Evolutionary conservation across 2,113 vertebrate genomes (phyloP).

Genomic region (Neogobius melanostomus): DNA sequence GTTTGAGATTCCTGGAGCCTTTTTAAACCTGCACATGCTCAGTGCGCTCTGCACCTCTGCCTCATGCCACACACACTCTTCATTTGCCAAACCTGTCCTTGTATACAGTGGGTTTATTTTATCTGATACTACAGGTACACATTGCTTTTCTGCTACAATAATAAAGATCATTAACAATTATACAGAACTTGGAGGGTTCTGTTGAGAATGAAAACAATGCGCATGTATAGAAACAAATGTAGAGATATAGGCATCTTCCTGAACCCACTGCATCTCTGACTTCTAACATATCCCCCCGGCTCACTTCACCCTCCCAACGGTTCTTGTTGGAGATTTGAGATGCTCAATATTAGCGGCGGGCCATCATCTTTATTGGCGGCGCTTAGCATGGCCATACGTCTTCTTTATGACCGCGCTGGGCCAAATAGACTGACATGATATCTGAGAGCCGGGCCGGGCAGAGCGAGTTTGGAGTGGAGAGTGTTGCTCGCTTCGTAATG

Average conservation of each 20-base stretch:
- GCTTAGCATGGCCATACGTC: conserved; percentile 45
- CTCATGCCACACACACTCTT: conserved; percentile 15
- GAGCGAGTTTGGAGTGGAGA: conserved; percentile 33
- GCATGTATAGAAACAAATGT: too few species aligned
- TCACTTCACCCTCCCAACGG: conserved; percentile 30
- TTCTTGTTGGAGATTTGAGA: conserved; percentile 40
- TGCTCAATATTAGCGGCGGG: conserved; percentile 32
- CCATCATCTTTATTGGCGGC: conserved; percentile 51
- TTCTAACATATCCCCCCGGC: conserved; percentile 4
- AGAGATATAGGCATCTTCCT: too few species aligned
- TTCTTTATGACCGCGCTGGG: conserved; percentile 48
- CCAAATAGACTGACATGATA: conserved; percentile 40
- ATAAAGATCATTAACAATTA: too few species aligned
- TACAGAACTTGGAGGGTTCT: too few species aligned
- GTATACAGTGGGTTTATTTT: conserved; percentile 16
- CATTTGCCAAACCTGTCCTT: conserved; percentile 20
- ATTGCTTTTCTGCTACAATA: too few species aligned
- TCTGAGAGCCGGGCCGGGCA: conserved; percentile 31
- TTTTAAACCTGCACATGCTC: conserved; percentile 11
- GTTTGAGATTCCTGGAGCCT: not conserved
- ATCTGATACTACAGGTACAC: too few species aligned
- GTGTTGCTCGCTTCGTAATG: conserved; percentile 37
- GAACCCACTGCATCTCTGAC: not conserved
- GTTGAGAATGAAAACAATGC: too few species aligned
- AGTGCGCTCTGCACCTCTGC: conserved; percentile 9